Base-by-base conservation (phyloP, 1,140 invertebrate species). In the Lasaia peninsularis region DNA sequence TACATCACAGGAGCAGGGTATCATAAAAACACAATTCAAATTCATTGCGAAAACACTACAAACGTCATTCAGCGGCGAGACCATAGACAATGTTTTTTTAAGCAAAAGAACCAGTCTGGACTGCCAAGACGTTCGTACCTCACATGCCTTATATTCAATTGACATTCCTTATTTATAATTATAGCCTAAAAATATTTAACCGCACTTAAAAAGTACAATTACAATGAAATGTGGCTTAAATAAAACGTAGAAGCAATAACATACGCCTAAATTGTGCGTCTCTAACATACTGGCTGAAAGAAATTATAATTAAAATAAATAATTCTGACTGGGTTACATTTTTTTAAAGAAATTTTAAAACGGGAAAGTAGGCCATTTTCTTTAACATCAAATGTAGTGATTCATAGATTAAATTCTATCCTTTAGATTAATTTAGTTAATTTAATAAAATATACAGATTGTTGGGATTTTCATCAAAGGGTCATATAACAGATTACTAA, bases 1-100 rank as follows among this genome's bases (percentile, higher is more conserved):
- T 88, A 88, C 80, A 88, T 88, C 85, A 88, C 85, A 88, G 85
- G 85, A 88, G 83, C 71, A 76, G 85, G 85, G 83, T 86, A 88
- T 78, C 73, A 76, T 84, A 79, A 81, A 77, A 86, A 86, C 85
- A 85, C 78, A 86, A 86, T 65, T 66, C 67, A 71, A 48, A 48
- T 76, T 66, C 67, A 71, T 78, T 63, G 67, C 71, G 67, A 75
- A 71, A 72, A 71, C 69, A 68, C 64, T 58, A 49, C 18, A 58
- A 62, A 49, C 58, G 50, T 32, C 35, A 12, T 21, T 55, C 53
- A 52, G 21, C 37, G 53, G 37, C 53, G 8, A 51, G 56, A 69
- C 48, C 59, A 67, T 54, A 61, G 31, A 60, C 56, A 59, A 65
- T 34, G 10, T 54, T 62, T 58, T 63, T 52, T 49, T 33, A 20